Conservation (phyloP, 2,113 vertebrate genomes). For the Acrocephalus kingi region DNA sequence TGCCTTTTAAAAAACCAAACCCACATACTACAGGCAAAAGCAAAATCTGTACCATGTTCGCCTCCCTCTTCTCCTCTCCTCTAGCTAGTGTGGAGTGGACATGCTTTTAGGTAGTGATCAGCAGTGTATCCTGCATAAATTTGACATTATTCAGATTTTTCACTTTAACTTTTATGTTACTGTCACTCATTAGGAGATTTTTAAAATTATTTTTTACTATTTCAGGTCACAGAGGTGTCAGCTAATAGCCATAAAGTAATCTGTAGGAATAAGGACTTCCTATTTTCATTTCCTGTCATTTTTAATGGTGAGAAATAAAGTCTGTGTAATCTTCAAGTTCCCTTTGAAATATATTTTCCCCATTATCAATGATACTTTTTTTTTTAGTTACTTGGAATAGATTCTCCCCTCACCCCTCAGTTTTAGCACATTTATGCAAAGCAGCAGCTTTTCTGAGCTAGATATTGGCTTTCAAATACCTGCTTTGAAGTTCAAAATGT, state of each 20-base stretch:
- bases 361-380: neutral
- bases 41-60: neutral
- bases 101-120: slow-evolving; percentile 11
- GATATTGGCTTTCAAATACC: neutral
- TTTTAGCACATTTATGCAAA: neutral
- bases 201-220: slow-evolving; percentile 25
- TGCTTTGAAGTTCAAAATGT: neutral
- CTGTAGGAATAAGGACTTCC: slow-evolving; percentile 5
- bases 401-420: fast-evolving
- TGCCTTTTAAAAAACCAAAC: neutral
- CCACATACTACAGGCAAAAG: neutral
- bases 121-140: neutral
- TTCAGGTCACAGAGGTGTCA: neutral
- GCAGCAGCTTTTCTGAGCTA: neutral
- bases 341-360: neutral
- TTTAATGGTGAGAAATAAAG: neutral
- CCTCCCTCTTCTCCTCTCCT: neutral
- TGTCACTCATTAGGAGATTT: slow-evolving; percentile 40
- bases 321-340: neutral
- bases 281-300: slow-evolving; percentile 39
- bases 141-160: slow-evolving; percentile 36
- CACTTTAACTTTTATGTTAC: slow-evolving; percentile 38
- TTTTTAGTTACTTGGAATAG: neutral
- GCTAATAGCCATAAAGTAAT: slow-evolving; percentile 41
- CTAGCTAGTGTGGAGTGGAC: neutral